These are phyloP conservation scores for Gymnosoma rotundatum DNA, from an alignment of 2,888 invertebrate species.

Conservation along the genomic window DNA sequence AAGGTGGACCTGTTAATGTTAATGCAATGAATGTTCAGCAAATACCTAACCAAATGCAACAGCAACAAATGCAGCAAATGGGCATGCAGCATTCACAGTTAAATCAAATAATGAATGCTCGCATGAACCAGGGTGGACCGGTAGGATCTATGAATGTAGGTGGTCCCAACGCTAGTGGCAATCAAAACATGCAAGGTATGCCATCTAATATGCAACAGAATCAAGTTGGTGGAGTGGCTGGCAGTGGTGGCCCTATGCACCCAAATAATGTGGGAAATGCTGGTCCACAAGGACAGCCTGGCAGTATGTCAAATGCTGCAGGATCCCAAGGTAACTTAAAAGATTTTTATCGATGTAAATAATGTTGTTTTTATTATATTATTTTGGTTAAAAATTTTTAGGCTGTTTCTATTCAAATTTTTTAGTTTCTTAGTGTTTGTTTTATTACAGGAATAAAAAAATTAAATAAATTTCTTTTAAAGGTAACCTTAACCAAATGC, in stretches of 20 bases:
- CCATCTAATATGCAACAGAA: slow-evolving; percentile 83
- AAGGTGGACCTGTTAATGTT: slow-evolving; percentile 70
- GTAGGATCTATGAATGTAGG: slow-evolving; percentile 76
- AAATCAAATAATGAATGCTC: slow-evolving; percentile 82
- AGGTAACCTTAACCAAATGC: slow-evolving; percentile 79
- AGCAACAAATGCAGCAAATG: slow-evolving; percentile 74
- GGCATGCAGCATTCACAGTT: slow-evolving; percentile 79
- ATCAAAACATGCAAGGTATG: slow-evolving; percentile 79
- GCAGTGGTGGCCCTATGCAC: slow-evolving; percentile 77
- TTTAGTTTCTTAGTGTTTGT: no score
- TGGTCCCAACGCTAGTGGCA: slow-evolving; percentile 74
- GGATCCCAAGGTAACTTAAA: slow-evolving; percentile 74
- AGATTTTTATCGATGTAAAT: no score
- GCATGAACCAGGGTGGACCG: slow-evolving; percentile 83
- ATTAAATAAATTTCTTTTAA: not conserved
- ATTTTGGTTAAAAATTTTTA: no score
- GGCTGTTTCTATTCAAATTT: no score
- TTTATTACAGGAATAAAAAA: no score
- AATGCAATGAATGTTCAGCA: slow-evolving; percentile 66
- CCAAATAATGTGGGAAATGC: slow-evolving; percentile 75
- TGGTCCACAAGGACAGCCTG: slow-evolving; percentile 76
- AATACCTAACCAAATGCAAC: slow-evolving; percentile 57
- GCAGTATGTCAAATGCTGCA: slow-evolving; percentile 76
- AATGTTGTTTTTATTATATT: no score
- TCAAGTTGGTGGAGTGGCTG: slow-evolving; percentile 71